Conservation (phyloP, 1,140 invertebrate species). For the Heliothis virescens region DNA sequence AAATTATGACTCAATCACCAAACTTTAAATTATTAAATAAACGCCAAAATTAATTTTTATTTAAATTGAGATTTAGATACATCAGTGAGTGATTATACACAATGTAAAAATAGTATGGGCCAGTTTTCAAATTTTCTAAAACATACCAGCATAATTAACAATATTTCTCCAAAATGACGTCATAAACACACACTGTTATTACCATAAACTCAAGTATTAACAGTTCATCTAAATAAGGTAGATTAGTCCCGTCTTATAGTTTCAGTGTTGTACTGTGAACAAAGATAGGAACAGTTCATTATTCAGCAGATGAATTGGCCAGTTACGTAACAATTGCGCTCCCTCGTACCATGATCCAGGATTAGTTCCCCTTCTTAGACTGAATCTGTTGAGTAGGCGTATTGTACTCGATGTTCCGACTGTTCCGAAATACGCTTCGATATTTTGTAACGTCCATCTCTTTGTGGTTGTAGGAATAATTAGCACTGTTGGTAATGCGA, state of each 20-base stretch:
- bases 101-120: no score
- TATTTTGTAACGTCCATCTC: no score
- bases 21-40: no score
- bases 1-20: no score
- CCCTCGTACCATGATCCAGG: background rate
- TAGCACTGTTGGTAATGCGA: no score
- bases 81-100: no score
- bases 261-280: background rate
- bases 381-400: slow-evolving; percentile 25
- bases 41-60: no score
- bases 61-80: no score
- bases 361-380: background rate
- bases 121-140: no score
- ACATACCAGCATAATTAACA: background rate
- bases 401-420: background rate
- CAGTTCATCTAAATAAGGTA: background rate
- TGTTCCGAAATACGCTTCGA: background rate
- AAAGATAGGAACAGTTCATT: slow-evolving; percentile 13
- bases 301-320: slow-evolving; percentile 20
- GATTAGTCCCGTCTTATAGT: background rate
- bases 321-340: slow-evolving; percentile 16
- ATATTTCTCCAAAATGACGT: background rate
- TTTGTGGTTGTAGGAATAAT: no score
- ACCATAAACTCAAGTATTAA: background rate
- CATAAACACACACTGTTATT: background rate